A percentile compares a stretch with the other conserved stretches of the same genome.
Evolutionary conservation across 1,140 invertebrate genomes (phyloP).

Genomic region (Polypedilum pembai): DNA sequence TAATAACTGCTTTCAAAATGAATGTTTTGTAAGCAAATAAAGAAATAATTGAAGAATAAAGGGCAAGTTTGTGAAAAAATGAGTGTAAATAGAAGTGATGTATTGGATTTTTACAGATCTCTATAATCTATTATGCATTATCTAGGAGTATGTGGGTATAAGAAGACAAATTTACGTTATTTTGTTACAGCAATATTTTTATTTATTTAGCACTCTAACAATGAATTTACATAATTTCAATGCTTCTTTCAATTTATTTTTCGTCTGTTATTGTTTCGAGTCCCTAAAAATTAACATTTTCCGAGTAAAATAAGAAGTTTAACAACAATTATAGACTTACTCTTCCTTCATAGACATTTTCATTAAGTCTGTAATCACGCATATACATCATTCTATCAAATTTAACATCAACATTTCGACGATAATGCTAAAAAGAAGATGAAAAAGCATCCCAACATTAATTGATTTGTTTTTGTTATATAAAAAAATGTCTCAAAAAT

Average conservation of each 20-base stretch:
- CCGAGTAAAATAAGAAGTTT: not conserved
- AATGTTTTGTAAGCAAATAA: slow-evolving; percentile 7
- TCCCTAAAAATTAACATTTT: slow-evolving; percentile 44
- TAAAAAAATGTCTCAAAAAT: not conserved
- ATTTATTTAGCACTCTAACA: not conserved
- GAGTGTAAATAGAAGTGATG: not conserved
- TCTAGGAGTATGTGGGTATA: no score
- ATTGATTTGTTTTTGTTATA: slow-evolving; percentile 33
- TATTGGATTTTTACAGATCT: no score
- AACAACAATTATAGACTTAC: slow-evolving; percentile 41
- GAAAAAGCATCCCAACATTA: slow-evolving; percentile 34
- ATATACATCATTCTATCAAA: slow-evolving; percentile 48
- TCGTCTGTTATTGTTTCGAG: slow-evolving; percentile 48
- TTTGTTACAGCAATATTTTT: not conserved
- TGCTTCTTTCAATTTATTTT: slow-evolving; percentile 37
- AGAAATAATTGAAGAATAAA: not conserved
- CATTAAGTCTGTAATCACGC: slow-evolving; percentile 47
- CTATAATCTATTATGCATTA: no score
- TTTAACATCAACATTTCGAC: slow-evolving; percentile 45
- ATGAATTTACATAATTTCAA: not conserved
- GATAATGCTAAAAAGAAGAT: slow-evolving; percentile 44
- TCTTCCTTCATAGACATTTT: slow-evolving; percentile 47
- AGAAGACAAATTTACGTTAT: not conserved
- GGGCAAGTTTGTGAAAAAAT: not conserved
- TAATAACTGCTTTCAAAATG: slow-evolving; percentile 9